These are phyloP conservation scores for Nipponacmea schrenckii DNA, from an alignment of 2,888 invertebrate genomes.

Conservation along the genomic window DNA sequence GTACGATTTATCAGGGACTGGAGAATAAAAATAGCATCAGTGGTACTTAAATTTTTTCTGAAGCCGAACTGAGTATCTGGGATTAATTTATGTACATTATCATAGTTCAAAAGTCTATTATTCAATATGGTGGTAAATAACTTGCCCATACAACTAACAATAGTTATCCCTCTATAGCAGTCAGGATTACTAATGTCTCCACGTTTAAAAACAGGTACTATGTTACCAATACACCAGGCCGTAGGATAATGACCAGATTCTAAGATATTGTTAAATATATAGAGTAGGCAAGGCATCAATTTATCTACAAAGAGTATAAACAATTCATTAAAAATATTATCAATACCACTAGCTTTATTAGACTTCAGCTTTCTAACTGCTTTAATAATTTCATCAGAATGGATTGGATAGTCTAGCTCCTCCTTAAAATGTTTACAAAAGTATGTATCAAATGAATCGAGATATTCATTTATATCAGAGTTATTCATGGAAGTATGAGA, in stretches of 20 bases:
- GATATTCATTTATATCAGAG: no score
- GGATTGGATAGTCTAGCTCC: no score
- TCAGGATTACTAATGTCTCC: not conserved
- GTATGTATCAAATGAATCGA: no score
- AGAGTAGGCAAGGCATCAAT: not conserved
- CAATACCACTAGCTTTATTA: no score
- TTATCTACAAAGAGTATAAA: not conserved
- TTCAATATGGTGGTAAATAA: not conserved
- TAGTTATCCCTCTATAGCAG: no score
- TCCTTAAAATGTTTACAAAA: no score
- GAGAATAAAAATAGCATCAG: no score
- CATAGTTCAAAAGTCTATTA: not conserved
- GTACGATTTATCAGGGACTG: no score
- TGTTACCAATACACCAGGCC: not conserved
- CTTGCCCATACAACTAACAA: no score
- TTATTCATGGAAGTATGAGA: no score
- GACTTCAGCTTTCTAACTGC: no score
- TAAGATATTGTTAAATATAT: not conserved
- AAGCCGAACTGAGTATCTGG: not conserved
- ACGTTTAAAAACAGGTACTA: not conserved
- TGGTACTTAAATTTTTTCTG: not conserved
- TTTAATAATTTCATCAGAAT: no score
- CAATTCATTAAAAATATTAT: not conserved
- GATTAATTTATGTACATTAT: not conserved
- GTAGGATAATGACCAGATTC: not conserved